A percentile compares a stretch with the other conserved stretches of the same genome.
Conservation (phyloP, 2,888 invertebrate species). For the Drosophila mimetica region DNA sequence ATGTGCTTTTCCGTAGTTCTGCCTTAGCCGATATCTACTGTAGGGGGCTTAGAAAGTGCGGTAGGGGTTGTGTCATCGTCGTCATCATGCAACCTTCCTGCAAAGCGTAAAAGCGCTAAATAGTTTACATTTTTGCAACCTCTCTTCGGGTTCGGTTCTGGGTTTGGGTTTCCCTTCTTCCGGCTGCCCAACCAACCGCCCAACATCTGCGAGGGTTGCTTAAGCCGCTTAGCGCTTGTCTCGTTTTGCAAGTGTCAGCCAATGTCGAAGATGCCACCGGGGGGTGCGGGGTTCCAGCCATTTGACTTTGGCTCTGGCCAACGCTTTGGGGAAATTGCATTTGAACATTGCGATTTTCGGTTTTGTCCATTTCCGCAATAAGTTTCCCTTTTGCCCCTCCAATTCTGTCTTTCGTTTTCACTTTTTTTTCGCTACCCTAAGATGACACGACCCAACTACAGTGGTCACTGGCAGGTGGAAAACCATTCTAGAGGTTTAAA, state of each 20-base stretch:
- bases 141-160: neutral
- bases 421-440: slow-evolving; percentile 1
- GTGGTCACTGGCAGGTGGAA: neutral
- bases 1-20: no score
- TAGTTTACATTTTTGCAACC: slow-evolving; percentile 35
- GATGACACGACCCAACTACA: slow-evolving; percentile 40
- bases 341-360: slow-evolving; percentile 47
- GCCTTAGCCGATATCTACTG: slow-evolving; percentile 7
- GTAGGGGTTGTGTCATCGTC: slow-evolving; percentile 23
- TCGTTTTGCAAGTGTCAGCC: slow-evolving; percentile 43
- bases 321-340: slow-evolving; percentile 57
- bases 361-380: slow-evolving; percentile 52
- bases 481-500: neutral
- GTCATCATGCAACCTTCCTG: slow-evolving; percentile 38
- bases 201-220: slow-evolving; percentile 35
- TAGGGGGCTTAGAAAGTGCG: neutral
- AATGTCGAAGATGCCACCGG: slow-evolving; percentile 18
- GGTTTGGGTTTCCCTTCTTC: neutral
- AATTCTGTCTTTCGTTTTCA: neutral
- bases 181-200: neutral
- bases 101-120: slow-evolving; percentile 48
- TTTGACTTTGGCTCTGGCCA: slow-evolving; percentile 34
- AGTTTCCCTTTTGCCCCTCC: slow-evolving; percentile 9
- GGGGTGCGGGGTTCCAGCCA: neutral
- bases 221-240: slow-evolving; percentile 63